Base-by-base conservation (phyloP, 2,113 vertebrate species). In the Syrmaticus mikado region DNA sequence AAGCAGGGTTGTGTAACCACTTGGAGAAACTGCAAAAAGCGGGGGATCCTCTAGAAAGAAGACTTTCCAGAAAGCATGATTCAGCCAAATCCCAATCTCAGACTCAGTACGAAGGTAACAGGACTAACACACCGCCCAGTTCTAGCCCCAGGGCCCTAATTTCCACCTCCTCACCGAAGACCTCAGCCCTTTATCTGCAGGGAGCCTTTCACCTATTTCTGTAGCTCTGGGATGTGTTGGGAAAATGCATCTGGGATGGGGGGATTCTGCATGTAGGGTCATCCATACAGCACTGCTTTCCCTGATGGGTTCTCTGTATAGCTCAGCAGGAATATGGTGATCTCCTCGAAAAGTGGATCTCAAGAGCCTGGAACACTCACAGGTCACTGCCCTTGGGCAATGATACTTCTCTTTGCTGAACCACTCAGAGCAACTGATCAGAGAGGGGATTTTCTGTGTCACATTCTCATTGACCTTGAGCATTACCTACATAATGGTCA, bases 1-100 rank as follows among this genome's bases (percentile, higher is more conserved):
- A 92, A 90, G 38, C 43, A 30, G 55, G 82, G 80, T 96, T 95
- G 93, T 81, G 40, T 94, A 96, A 95, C 68, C 57, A 68, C 58
- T 91, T 80, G 67, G 64, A 91, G 82, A 83, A 89, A 85, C 87
- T 85, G 76, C 74, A 93, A 68, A 95, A 93, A 89, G 75, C 5
- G 1, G 43, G 24, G n/a, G 68, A 90, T 83, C 57, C 16, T 92
- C 68, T 57, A 89, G 61, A 87, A 95, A 89, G 86, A 50, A 83
- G 52, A 62, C 66, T 72, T 80, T 90, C 75, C 78, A 82, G 79
- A 92, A 89, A 71, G 43, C 19, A 43, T 89, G 88, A 93, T 92
- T 92, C 79, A 95, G 89, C 85, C 68, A 92, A 85, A 83, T 68
- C 72, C 77, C 46, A 15, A 60, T 30, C 43, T 34, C 13, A 79